These are phyloP conservation scores for Cirrhinus mrigala DNA, from an alignment of 2,797 vertebrate species.

Conservation along the genomic window DNA sequence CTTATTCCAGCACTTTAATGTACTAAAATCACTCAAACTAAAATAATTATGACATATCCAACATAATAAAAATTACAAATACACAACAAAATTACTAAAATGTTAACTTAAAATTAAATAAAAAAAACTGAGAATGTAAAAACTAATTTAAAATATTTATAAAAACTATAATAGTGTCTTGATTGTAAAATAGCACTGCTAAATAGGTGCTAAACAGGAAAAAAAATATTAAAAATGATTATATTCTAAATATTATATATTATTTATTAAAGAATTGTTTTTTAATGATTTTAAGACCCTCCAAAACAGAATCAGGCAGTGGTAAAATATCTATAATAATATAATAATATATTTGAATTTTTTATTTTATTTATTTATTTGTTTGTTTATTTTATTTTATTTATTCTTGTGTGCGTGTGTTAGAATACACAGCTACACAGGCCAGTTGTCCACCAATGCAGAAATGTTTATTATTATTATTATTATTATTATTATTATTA, in stretches of 20 bases:
- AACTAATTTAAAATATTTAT: not conserved
- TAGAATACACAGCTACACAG: not conserved
- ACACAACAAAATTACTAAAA: too few species aligned
- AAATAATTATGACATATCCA: too few species aligned
- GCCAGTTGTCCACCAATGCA: not conserved
- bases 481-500: too few species aligned
- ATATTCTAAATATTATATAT: not conserved
- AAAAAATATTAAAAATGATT: not conserved
- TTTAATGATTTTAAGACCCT: not conserved
- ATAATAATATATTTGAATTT: not conserved
- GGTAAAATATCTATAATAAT: not conserved
- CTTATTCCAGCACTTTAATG: too few species aligned
- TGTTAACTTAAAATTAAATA: too few species aligned
- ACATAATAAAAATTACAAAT: too few species aligned
- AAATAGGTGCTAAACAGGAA: not conserved
- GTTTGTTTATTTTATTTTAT: too few species aligned
- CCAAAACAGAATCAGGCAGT: not conserved
- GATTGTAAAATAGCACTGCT: not conserved
- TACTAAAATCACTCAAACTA: too few species aligned
- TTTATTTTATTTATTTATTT: too few species aligned
- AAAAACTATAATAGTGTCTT: not conserved
- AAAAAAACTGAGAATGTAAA: too few species aligned
- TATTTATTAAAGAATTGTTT: too few species aligned
- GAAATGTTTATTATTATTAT: too few species aligned
- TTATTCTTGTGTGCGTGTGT: not conserved